Percentiles rank a stretch among this genome's conserved stretches.
phyloP scores from a whole-genome alignment of 2,888 invertebrate genomes.

The Lapara coniferarum region DNA sequence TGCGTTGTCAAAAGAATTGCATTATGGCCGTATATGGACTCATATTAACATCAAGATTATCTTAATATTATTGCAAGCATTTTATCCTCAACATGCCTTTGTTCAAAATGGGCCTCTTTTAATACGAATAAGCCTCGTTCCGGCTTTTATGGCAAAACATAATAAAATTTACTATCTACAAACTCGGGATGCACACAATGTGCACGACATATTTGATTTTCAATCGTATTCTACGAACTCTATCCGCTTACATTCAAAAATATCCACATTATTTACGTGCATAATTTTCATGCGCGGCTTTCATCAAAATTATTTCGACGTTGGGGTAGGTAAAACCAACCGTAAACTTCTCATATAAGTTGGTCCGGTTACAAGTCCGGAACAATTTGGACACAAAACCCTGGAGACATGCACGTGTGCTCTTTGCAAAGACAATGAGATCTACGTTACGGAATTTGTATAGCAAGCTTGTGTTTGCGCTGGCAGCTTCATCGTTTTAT shows the following conservation, averaged over 20 bases:
- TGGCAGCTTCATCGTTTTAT: conserved; percentile 36
- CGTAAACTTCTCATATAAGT: conserved; percentile 22
- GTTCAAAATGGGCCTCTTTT: too few relatives aligned
- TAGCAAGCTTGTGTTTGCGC: conserved; percentile 42
- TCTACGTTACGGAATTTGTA: conserved; percentile 39
- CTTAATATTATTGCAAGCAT: too few relatives aligned
- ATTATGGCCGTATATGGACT: too few relatives aligned
- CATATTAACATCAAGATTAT: too few relatives aligned
- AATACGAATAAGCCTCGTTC: too few relatives aligned
- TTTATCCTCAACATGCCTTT: too few relatives aligned
- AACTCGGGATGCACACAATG: too few relatives aligned
- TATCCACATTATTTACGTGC: conserved; percentile 3
- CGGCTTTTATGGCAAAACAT: too few relatives aligned
- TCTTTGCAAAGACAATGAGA: conserved; percentile 49
- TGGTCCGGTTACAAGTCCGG: conserved; percentile 41
- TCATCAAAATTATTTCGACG: conserved; percentile 20
- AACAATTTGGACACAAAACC: conserved; percentile 47
- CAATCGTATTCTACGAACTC: background rate
- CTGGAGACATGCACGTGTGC: conserved; percentile 58
- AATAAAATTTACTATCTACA: too few relatives aligned
- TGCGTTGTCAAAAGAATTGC: too few relatives aligned
- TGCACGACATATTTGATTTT: background rate
- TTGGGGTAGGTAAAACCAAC: conserved; percentile 21
- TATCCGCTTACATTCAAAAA: background rate
- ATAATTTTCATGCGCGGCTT: conserved; percentile 19